Evolutionary conservation across 2,888 invertebrate species (phyloP), one percentile per base, ranked within the genome.

Genomic region (Mylabris sibirica): DNA sequence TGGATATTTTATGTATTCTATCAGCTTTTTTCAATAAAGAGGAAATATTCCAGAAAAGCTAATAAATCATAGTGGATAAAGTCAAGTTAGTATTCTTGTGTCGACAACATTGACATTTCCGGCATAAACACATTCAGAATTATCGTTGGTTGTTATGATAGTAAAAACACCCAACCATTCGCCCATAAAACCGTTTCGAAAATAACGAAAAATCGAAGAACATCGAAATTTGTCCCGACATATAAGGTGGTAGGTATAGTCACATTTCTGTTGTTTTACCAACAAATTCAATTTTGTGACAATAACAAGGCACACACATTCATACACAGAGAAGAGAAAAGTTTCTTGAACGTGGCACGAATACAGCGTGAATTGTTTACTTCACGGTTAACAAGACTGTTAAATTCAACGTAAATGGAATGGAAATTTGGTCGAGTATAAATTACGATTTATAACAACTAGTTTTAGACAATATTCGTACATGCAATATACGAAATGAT

Each of bases 91-190:
- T 44, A 44, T 44, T 44, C 49, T 11, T 49, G 20, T 49, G 49
- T 22, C 49, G 49, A 49, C 49, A 49, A 49, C 49, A 49, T 8
- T 49, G 49, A 49, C 49, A 20, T 49, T 49, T 49, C 49, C 49
- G 49, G 49, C n/a, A n/a, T 49, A 49, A 49, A 49, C 49, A 49
- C 20, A 20, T n/a, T n/a, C n/a, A 20, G 20, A 49, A 49, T 49
- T 49, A 49, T 49, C 49, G 49, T 49, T 20, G 49, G 20, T 20
- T 20, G 49, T 49, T 49, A 17, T 44, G 44, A 8, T 2, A 20
- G 44, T 49, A 49, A 49, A 49, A 49, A 49, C 20, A 9, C 44
- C 1, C 49, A 49, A 20, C 44, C 41, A 41, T 14, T 41, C 41
- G 17, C 44, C 44, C 44, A 17, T n/a, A 17, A 1, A 38, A 44